A percentile compares a stretch with the other conserved stretches of the same genome.
These are phyloP conservation scores for Argyrosomus regius DNA, from an alignment of 2,797 vertebrate genomes.

Conservation along the genomic window DNA sequence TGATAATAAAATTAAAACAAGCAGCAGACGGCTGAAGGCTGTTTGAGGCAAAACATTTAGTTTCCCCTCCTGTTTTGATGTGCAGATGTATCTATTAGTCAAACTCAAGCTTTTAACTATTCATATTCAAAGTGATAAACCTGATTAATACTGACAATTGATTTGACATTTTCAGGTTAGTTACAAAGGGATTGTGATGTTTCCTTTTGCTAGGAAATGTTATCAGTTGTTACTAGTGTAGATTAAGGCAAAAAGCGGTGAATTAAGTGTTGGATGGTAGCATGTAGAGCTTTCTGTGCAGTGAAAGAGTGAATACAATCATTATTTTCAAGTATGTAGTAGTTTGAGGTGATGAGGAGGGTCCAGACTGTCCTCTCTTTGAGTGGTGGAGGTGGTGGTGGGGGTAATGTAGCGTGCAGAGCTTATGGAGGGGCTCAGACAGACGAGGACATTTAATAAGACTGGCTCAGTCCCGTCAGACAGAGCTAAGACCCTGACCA, in stretches of 20 bases:
- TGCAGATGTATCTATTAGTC: not conserved
- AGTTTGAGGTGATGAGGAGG: too few relatives aligned
- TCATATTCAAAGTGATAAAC: too few relatives aligned
- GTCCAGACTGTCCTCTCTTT: not conserved
- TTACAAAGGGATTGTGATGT: too few relatives aligned
- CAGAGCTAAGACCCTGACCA: constrained; percentile 35
- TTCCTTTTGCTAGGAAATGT: not conserved
- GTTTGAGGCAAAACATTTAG: not conserved
- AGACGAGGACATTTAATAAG: constrained; percentile 54
- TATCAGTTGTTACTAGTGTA: not conserved
- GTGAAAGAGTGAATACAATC: not conserved
- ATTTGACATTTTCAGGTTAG: too few relatives aligned
- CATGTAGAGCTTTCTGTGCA: too few relatives aligned
- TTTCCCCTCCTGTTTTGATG: not conserved
- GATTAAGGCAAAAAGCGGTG: too few relatives aligned
- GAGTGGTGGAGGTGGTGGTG: not conserved
- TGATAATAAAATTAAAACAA: too few relatives aligned
- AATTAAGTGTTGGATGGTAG: too few relatives aligned
- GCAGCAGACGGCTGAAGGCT: too few relatives aligned
- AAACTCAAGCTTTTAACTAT: not conserved
- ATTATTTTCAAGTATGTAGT: not conserved
- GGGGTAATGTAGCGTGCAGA: not conserved
- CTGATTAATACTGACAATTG: not conserved
- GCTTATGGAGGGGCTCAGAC: constrained; percentile 57
- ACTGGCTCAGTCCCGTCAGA: constrained; percentile 48